Percentiles rank a stretch among this genome's conserved stretches.
Conservation (phyloP, 2,797 vertebrate species). For the Mormyrops attenuatus region DNA sequence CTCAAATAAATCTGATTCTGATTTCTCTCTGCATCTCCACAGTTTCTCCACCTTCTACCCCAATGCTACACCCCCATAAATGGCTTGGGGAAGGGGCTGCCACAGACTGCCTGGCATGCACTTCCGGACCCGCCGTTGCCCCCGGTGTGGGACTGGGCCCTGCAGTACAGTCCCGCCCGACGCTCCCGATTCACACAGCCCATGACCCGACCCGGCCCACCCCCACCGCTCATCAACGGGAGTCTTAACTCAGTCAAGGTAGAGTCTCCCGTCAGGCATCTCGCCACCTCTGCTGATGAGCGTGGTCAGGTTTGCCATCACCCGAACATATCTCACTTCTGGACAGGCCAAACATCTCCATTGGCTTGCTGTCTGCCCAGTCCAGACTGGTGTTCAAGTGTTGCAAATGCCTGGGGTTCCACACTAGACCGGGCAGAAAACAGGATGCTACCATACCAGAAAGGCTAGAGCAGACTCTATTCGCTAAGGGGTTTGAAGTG, state of each 20-base stretch:
- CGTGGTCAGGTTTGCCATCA: background rate
- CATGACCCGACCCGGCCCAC: conserved; percentile 31
- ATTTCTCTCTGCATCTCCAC: background rate
- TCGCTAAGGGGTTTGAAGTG: background rate
- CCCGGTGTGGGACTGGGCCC: conserved; percentile 81
- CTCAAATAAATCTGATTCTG: background rate
- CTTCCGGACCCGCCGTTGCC: conserved; percentile 57
- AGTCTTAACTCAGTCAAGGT: conserved; percentile 67
- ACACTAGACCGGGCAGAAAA: background rate
- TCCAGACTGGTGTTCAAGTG: background rate
- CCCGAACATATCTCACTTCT: background rate
- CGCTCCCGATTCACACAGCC: conserved; percentile 71
- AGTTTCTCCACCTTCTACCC: conserved; percentile 51
- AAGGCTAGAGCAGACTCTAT: background rate
- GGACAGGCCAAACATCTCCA: background rate
- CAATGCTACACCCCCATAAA: conserved; percentile 67
- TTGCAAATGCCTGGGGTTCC: background rate
- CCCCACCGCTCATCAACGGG: conserved; percentile 56
- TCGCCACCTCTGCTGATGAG: background rate
- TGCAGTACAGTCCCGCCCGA: conserved; percentile 68
- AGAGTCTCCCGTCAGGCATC: background rate
- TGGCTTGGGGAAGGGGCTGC: conserved; percentile 56
- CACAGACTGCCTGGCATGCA: conserved; percentile 51
- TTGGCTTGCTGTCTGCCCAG: background rate
- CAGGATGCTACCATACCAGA: background rate